Percentiles rank a stretch among this genome's conserved stretches.
phyloP scores from a whole-genome alignment of 2,797 vertebrate species.

The Melanotaenia parkinsoni region DNA sequence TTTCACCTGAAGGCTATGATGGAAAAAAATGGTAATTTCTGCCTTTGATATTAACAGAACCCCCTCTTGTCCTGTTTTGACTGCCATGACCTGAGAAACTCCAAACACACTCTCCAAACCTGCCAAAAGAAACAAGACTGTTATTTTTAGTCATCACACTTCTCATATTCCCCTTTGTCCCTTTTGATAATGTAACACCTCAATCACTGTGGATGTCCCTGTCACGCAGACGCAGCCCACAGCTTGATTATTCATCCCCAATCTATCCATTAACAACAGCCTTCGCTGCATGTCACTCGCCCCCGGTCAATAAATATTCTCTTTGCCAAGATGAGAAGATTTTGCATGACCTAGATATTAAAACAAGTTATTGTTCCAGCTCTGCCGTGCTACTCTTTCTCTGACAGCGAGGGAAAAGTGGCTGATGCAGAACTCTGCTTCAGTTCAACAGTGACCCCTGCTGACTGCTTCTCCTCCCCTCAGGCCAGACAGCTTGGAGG shows the following conservation, averaged over 20 bases:
- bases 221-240: conserved; percentile 45
- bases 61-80: conserved; percentile 17
- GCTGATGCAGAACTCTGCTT: conserved; percentile 23
- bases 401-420: conserved; percentile 29
- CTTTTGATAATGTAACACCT: conserved; percentile 50
- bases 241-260: conserved; percentile 68
- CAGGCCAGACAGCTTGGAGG: conserved; percentile 14
- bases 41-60: conserved; percentile 21
- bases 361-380: conserved; percentile 73
- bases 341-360: conserved; percentile 81
- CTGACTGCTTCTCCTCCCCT: conserved; percentile 49
- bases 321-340: conserved; percentile 77
- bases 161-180: conserved; percentile 42
- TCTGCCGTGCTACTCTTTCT: conserved; percentile 60
- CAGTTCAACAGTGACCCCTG: conserved; percentile 81
- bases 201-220: conserved; percentile 37
- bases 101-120: conserved; percentile 36
- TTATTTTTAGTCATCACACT: conserved; percentile 56
- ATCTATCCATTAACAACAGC: conserved; percentile 57
- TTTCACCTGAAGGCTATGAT: conserved; percentile 28
- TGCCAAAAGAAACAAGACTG: conserved; percentile 51
- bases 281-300: conserved; percentile 53
- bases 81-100: conserved; percentile 52
- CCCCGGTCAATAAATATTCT: conserved; percentile 77
- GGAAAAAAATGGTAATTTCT: conserved; percentile 20